phyloP scores from a whole-genome alignment of 1,140 invertebrate genomes.

The Babylonia areolata region DNA sequence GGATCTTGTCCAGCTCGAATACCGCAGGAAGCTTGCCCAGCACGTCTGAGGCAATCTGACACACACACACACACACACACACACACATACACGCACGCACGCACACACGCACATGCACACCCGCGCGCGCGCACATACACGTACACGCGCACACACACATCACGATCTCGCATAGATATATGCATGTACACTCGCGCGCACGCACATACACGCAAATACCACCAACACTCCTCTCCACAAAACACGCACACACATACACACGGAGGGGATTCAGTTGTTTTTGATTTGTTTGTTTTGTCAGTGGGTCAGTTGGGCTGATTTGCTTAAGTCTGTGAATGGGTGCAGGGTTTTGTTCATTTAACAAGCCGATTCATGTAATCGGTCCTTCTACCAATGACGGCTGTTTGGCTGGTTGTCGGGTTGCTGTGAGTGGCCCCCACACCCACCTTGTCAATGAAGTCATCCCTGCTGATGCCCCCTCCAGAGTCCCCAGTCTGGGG shows the following conservation, averaged over 20 bases:
- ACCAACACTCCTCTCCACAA: neutral
- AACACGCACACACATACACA: neutral
- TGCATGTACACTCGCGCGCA: neutral
- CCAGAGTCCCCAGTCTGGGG: slow-evolving; percentile 81
- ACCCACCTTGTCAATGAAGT: slow-evolving; percentile 82
- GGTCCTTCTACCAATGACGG: no score
- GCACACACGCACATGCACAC: neutral
- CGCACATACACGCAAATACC: neutral
- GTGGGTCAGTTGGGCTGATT: no score
- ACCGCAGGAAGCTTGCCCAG: slow-evolving; percentile 82
- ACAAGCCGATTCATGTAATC: no score
- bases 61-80: neutral
- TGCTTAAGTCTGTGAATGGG: no score
- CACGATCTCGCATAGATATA: neutral
- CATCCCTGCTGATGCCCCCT: slow-evolving; percentile 62
- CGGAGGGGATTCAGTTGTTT: neutral
- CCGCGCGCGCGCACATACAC: neutral
- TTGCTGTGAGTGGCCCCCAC: no score
- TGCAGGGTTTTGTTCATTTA: no score
- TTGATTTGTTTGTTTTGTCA: neutral
- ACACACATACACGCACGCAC: neutral
- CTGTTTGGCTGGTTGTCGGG: no score
- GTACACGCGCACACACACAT: neutral
- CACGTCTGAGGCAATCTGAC: slow-evolving; percentile 81
- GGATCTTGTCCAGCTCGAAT: slow-evolving; percentile 86